Percentiles rank a stretch among this genome's conserved stretches.
Conservation (phyloP, 2,888 invertebrate genomes). For the Eulithis prunata region DNA sequence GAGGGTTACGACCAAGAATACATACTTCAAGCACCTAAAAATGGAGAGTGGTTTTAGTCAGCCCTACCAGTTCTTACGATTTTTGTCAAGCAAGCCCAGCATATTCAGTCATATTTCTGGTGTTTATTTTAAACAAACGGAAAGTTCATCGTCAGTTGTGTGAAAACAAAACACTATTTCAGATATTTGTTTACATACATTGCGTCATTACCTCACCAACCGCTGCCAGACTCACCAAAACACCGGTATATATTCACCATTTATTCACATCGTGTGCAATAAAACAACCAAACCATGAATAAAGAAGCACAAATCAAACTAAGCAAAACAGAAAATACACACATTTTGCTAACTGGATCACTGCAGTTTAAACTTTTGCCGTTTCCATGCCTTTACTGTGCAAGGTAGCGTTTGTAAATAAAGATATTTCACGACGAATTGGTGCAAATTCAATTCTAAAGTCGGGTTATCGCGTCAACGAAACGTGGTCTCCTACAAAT, state of each 20-base stretch:
- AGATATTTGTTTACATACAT: constrained; percentile 1
- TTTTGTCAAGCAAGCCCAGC: no score
- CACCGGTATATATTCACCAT: constrained; percentile 7
- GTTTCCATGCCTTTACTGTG: constrained; percentile 18
- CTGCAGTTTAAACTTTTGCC: constrained; percentile 38
- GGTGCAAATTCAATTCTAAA: constrained; percentile 50
- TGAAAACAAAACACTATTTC: constrained; percentile 3
- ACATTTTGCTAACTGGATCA: constrained; percentile 44
- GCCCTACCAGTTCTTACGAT: no score
- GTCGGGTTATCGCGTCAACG: constrained; percentile 67
- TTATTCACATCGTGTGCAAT: not conserved
- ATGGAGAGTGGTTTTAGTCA: no score
- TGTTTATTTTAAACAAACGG: no score
- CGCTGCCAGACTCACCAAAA: not conserved
- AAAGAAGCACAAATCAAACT: constrained; percentile 26
- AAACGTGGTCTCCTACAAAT: constrained; percentile 63
- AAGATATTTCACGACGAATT: constrained; percentile 44
- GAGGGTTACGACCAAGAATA: constrained; percentile 44
- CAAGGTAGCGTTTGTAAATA: constrained; percentile 33
- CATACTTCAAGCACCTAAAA: constrained; percentile 51
- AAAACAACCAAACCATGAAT: constrained; percentile 12
- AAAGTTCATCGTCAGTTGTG: no score
- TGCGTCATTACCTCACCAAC: constrained; percentile 1
- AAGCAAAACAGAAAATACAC: constrained; percentile 43
- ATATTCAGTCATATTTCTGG: no score